Base-by-base conservation (phyloP, 2,888 invertebrate species). In the Diachrysia chrysitis region DNA sequence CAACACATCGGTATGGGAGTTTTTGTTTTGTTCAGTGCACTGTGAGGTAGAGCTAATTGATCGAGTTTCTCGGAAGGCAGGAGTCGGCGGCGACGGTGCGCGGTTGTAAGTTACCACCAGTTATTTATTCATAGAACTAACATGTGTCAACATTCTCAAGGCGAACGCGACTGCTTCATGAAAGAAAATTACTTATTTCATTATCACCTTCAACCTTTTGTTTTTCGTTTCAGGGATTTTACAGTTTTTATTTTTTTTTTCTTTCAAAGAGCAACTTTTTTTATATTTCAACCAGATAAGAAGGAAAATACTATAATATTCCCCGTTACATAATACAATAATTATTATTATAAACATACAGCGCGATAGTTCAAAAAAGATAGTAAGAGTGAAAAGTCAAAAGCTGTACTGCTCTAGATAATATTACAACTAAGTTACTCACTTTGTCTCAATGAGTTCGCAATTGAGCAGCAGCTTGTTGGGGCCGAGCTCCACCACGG, bases 391-490 rank as follows among this genome's bases (percentile, higher is more conserved):
- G n/a, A n/a, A n/a, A n/a, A n/a, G n/a, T n/a, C n/a, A n/a, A n/a
- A n/a, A n/a, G n/a, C n/a, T n/a, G n/a, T n/a, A n/a, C n/a, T n/a
- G n/a, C n/a, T n/a, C n/a, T n/a, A n/a, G n/a, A n/a, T n/a, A 63
- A 35, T 17, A 51, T 32, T 32, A 55, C 35, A 54, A 7, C 10
- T 12, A n/a, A 17, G 17, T 46, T 86, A 97, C 98, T 98, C 93
- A 98, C 98, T 97, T 97, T 79, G 98, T 97, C 96, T 98, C 98
- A 86, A 98, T 97, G 83, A 98, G 96, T 89, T 98, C 97, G 89
- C 98, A 98, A 86, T 97, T 97, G 59, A 97, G 95, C 69, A 98
- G 94, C 83, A 97, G 92, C 88, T 97, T 97, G 71, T 96, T 96
- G 7, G 96, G 96, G 5, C 97, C 97, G 68, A 98, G 95, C 89